Evolutionary conservation across 2,113 vertebrate species (phyloP).

Genomic region (Erinaceus europaeus): DNA sequence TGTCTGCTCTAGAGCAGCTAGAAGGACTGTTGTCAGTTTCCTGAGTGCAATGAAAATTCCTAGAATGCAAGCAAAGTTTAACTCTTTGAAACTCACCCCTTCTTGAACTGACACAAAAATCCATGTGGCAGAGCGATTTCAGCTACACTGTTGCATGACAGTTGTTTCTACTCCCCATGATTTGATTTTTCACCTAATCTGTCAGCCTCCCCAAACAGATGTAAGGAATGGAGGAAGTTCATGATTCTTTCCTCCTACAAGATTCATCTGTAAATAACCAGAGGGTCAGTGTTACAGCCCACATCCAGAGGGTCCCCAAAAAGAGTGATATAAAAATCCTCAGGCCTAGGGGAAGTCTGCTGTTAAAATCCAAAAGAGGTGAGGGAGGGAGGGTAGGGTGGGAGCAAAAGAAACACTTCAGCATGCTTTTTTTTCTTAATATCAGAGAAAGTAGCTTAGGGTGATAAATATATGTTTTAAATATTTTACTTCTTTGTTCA

Average conservation of each 20-base stretch:
- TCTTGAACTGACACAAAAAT: slow-evolving; percentile 63
- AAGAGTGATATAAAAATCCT: neutral
- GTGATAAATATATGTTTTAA: neutral
- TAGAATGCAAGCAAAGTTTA: neutral
- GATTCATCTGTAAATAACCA: slow-evolving; percentile 52
- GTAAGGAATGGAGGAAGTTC: slow-evolving; percentile 64
- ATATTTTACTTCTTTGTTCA: too few species aligned
- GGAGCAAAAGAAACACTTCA: too few species aligned
- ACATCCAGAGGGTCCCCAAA: neutral
- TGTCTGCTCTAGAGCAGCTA: neutral
- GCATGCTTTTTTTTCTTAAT: neutral
- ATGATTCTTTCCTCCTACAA: slow-evolving; percentile 47
- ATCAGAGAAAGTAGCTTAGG: neutral
- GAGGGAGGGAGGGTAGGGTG: too few species aligned
- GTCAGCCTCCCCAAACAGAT: slow-evolving; percentile 53
- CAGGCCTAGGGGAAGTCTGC: neutral
- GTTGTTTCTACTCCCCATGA: slow-evolving; percentile 68
- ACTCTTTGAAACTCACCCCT: neutral
- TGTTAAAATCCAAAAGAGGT: neutral
- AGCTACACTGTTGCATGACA: slow-evolving; percentile 59
- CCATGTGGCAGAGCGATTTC: slow-evolving; percentile 62
- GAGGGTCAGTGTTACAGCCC: slow-evolving; percentile 61
- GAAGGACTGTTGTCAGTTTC: neutral
- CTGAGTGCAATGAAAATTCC: neutral
- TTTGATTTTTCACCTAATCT: slow-evolving; percentile 70